Evolutionary conservation across 1,140 invertebrate genomes (phyloP).

Genomic region (Aplysia californica): DNA sequence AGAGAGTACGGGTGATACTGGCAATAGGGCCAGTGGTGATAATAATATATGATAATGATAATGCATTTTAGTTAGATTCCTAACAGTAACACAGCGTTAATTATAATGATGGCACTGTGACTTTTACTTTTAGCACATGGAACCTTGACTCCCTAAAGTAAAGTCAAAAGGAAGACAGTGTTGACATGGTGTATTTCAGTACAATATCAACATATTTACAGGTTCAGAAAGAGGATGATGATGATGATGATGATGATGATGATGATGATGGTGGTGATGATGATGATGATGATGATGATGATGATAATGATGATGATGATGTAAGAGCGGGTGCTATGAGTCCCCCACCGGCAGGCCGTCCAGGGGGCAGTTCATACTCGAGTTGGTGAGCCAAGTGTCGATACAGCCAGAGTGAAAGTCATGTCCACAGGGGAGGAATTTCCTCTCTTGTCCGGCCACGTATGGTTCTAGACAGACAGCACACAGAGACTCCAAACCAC

Average conservation of each 20-base stretch:
- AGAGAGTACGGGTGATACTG: too few species aligned
- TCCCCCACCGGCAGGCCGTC: conserved; percentile 55
- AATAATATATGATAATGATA: too few species aligned
- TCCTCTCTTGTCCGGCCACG: conserved; percentile 47
- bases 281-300: neutral
- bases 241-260: neutral
- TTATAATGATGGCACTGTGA: too few species aligned
- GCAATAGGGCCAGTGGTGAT: neutral
- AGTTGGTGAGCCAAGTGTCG: conserved; percentile 57
- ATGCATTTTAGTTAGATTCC: too few species aligned
- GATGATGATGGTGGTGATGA: neutral
- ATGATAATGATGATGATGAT: neutral
- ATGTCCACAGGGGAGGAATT: conserved; percentile 60
- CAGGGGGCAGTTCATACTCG: conserved; percentile 59
- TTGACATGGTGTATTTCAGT: too few species aligned
- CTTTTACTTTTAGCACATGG: too few species aligned
- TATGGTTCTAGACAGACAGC: conserved; percentile 58
- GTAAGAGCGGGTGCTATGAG: neutral
- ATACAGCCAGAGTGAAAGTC: conserved; percentile 57
- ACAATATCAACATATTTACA: too few species aligned
- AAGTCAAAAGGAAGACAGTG: too few species aligned
- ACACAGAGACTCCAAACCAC: conserved; percentile 40
- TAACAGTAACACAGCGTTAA: too few species aligned
- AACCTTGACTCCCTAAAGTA: too few species aligned
- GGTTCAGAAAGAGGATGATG: too few species aligned